Conservation (phyloP, 64 coral and sea anemone species). For the Stylophora pistillata region DNA sequence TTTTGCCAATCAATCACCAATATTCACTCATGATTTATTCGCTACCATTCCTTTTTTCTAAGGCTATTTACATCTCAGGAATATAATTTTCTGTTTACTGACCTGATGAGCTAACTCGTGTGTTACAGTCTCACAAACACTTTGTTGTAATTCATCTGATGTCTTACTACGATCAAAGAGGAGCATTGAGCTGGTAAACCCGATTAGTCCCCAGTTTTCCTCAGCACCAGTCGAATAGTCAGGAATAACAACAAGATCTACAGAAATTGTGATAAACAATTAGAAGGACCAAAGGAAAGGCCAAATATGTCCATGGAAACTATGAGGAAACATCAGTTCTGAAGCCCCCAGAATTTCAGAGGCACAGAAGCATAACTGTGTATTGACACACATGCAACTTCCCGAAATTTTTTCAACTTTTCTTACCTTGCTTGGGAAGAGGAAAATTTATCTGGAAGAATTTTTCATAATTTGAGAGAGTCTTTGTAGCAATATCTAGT, state of each 20-base stretch:
- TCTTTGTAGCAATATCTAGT: constrained; percentile 57
- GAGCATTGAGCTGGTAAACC: constrained; percentile 25
- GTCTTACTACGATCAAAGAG: constrained; percentile 47
- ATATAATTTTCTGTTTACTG: background rate
- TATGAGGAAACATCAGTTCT: background rate
- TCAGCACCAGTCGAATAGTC: constrained; percentile 26
- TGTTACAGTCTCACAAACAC: constrained; percentile 20
- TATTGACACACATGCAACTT: no score
- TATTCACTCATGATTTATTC: background rate
- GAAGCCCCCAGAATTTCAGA: no score
- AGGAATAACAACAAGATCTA: constrained; percentile 74
- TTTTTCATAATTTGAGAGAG: constrained; percentile 71
- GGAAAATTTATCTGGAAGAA: constrained; percentile 76
- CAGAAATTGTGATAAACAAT: background rate
- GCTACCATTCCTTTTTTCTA: background rate
- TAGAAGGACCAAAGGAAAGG: background rate
- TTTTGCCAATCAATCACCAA: background rate
- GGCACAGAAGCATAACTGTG: no score
- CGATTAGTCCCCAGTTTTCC: constrained; percentile 83
- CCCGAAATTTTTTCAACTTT: background rate
- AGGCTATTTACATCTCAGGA: background rate
- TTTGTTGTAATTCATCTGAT: constrained; percentile 55
- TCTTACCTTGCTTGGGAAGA: constrained; percentile 83
- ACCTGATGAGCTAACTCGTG: constrained; percentile 85
- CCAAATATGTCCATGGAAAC: background rate